Evolutionary conservation across 2,797 vertebrate species (phyloP), one percentile per base, ranked within the genome.

Genomic region (Anas capensis): DNA sequence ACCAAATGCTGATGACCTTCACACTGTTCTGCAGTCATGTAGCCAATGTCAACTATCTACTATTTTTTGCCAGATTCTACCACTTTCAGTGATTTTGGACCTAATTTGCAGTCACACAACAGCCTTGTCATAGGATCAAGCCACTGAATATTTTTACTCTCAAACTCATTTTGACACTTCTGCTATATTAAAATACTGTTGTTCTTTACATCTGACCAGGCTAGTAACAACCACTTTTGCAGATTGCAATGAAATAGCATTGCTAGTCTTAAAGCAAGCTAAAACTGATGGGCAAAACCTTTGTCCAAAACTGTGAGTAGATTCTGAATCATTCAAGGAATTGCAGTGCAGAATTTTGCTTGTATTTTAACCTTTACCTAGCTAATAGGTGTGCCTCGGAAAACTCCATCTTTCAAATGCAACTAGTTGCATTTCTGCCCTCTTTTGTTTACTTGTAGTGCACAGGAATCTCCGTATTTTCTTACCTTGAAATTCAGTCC

Each of bases 201-300:
- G 48, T n/a, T 79, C 36, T 92, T 57, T 31, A 69, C 9, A 23
- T 79, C 1, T 11, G 16, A 16, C 56, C 53, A 17, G 0, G 0
- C 10, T 64, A 56, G 14, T 56, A 75, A 61, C 11, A 53, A 12
- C 44, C 53, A 36, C 31, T 53, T 73, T 9, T 56, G 40, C 34
- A 20, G 65, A 38, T 5, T 81, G 48, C 14, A 66, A 6, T n/a
- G 46, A 86, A 93, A 68, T 71, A 27, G 19, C 40, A 56, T 7
- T 29, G 42, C 51, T 77, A 23, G 7, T 8, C 36, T 61, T 71
- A 69, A 79, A 69, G 7, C 14, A 58, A 10, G 26, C 46, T 71
- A 42, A 29, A 82, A 66, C 2, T n/a, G 10, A 11, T 29, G 29
- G n/a, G n/a, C 19, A 61, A 90, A 76, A 62, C 51, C 15, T 56